These are phyloP conservation scores for Apostichopus californicus DNA, from an alignment of 35 echinoderm and acorn worm genomes.

Conservation along the genomic window DNA sequence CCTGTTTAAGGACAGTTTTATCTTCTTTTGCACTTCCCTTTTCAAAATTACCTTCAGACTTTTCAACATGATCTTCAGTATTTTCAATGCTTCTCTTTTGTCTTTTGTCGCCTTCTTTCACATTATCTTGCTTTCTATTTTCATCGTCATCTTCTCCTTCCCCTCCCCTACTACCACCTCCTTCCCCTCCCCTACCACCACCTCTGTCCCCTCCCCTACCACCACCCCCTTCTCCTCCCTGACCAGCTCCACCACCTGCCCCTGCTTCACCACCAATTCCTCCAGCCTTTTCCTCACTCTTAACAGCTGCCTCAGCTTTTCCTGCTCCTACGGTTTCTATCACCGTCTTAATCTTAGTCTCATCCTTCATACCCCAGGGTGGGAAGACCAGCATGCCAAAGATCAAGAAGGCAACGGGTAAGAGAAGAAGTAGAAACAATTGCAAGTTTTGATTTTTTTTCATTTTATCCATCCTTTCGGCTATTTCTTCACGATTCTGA, in stretches of 20 bases:
- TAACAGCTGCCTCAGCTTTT: not conserved
- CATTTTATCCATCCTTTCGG: slow-evolving; percentile 36
- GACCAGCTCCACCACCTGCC: not conserved
- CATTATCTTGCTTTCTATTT: not conserved
- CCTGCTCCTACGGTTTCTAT: slow-evolving; percentile 19
- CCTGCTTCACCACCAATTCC: not conserved
- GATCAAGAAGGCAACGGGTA: slow-evolving; percentile 3
- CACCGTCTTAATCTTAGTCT: slow-evolving; percentile 23
- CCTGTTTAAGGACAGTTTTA: no score
- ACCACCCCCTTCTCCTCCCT: not conserved
- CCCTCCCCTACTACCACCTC: not conserved
- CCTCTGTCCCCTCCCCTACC: not conserved
- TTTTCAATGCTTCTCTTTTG: slow-evolving; percentile 22
- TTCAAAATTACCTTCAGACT: no score
- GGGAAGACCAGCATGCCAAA: slow-evolving; percentile 31
- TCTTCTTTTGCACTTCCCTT: no score
- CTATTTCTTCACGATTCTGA: slow-evolving; percentile 38
- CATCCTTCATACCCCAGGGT: slow-evolving; percentile 27
- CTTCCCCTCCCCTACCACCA: not conserved
- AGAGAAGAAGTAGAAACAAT: not conserved
- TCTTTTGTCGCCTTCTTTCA: not conserved
- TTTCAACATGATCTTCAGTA: not conserved
- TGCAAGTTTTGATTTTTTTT: slow-evolving; percentile 29
- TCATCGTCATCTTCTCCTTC: not conserved
- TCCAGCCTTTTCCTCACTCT: not conserved